phyloP scores from a whole-genome alignment of 2,113 vertebrate species.

The Pycnonotus jocosus region DNA sequence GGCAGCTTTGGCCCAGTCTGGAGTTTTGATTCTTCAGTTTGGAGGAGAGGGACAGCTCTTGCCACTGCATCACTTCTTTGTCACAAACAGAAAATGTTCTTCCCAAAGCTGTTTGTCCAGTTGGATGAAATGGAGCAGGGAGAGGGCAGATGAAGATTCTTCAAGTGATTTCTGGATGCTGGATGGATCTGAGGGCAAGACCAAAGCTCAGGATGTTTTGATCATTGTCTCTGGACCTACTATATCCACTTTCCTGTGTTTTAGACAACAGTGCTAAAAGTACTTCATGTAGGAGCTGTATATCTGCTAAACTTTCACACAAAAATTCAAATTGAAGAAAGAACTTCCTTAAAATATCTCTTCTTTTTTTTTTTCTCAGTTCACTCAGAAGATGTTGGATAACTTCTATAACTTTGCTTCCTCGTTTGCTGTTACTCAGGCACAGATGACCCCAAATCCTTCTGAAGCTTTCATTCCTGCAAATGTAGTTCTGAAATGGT shows the following conservation, averaged over 20 bases:
- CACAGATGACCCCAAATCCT: conserved; percentile 91
- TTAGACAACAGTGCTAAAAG: neutral
- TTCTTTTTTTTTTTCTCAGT: conserved; percentile 66
- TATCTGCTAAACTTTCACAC: neutral
- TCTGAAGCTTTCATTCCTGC: conserved; percentile 92
- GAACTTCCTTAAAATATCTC: neutral
- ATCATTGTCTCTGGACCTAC: neutral
- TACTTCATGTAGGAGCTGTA: neutral
- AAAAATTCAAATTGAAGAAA: neutral
- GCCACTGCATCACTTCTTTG: neutral
- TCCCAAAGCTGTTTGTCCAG: neutral
- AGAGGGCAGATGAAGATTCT: neutral
- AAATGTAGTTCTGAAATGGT: conserved; percentile 88
- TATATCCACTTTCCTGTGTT: neutral
- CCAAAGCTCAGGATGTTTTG: neutral
- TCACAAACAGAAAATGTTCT: neutral
- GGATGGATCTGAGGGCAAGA: neutral
- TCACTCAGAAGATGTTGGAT: conserved; percentile 97
- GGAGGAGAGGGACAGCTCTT: neutral
- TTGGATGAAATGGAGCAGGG: neutral
- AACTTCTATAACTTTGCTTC: conserved; percentile 92
- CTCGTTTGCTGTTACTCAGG: conserved; percentile 90
- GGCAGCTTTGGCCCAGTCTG: neutral
- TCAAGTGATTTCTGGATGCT: neutral
- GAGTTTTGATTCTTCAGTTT: neutral